These are phyloP conservation scores for Diceros bicornis DNA, from an alignment of 2,797 vertebrate genomes.

Conservation along the genomic window DNA sequence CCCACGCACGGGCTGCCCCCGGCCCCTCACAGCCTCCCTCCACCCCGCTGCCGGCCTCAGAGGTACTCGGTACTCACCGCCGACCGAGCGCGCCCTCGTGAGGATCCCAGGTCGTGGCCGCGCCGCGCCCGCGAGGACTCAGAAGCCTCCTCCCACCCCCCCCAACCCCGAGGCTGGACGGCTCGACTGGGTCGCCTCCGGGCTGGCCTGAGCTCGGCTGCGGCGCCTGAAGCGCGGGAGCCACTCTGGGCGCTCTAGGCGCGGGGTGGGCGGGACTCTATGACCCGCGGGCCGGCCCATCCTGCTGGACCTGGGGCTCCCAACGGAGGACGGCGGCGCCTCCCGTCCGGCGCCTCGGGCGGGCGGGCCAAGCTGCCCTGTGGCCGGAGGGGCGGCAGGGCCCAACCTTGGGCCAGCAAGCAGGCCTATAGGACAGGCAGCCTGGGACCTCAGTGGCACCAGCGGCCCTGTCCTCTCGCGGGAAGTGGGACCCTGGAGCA, in stretches of 20 bases:
- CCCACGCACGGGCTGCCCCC: neutral
- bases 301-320: neutral
- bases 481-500: neutral
- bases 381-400: accelerated
- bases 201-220: neutral
- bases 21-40: neutral
- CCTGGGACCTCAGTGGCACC: neutral
- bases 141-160: neutral
- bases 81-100: too few species aligned
- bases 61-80: neutral
- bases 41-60: neutral
- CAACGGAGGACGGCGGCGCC: accelerated
- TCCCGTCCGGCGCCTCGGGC: neutral
- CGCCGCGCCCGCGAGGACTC: neutral
- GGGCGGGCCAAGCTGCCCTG: neutral
- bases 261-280: accelerated
- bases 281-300: neutral
- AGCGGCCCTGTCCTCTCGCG: accelerated
- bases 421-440: neutral
- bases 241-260: neutral
- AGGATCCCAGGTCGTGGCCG: neutral
- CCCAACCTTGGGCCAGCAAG: accelerated
- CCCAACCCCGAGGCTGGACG: accelerated
- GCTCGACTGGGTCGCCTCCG: neutral
- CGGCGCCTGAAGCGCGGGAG: neutral